phyloP scores from a whole-genome alignment of 2,888 invertebrate species.

The Melanostoma scalare region DNA sequence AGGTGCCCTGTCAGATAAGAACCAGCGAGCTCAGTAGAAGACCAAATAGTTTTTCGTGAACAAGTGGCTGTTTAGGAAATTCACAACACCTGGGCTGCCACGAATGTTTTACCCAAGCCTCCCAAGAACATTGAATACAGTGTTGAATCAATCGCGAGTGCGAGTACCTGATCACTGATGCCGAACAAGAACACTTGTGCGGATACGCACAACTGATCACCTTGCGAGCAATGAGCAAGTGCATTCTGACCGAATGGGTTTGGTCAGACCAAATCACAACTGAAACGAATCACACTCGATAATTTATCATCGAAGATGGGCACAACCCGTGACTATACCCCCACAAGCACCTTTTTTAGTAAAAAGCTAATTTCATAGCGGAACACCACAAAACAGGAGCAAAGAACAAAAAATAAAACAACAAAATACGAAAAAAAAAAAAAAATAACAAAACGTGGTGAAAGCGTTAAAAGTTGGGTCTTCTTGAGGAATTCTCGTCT shows the following conservation, averaged over 20 bases:
- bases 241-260: slow-evolving; percentile 24
- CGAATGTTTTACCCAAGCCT: too few species aligned
- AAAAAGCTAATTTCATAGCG: slow-evolving; percentile 26
- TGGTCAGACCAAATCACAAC: slow-evolving; percentile 23
- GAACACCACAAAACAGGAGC: background rate
- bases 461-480: slow-evolving; percentile 48
- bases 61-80: too few species aligned
- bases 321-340: background rate
- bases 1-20: too few species aligned
- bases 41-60: too few species aligned
- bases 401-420: slow-evolving; percentile 5
- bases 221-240: slow-evolving; percentile 31
- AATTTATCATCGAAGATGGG: background rate
- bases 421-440: slow-evolving; percentile 8
- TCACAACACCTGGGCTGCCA: too few species aligned
- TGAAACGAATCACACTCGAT: background rate
- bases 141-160: too few species aligned
- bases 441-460: slow-evolving; percentile 49
- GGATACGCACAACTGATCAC: slow-evolving; percentile 62
- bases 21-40: too few species aligned
- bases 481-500: slow-evolving; percentile 27
- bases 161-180: slow-evolving; percentile 16
- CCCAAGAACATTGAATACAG: too few species aligned
- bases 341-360: background rate
- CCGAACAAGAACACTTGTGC: slow-evolving; percentile 45